A percentile compares a stretch with the other conserved stretches of the same genome.
phyloP scores from a whole-genome alignment of 2,888 invertebrate species.

The Ischnura elegans region DNA sequence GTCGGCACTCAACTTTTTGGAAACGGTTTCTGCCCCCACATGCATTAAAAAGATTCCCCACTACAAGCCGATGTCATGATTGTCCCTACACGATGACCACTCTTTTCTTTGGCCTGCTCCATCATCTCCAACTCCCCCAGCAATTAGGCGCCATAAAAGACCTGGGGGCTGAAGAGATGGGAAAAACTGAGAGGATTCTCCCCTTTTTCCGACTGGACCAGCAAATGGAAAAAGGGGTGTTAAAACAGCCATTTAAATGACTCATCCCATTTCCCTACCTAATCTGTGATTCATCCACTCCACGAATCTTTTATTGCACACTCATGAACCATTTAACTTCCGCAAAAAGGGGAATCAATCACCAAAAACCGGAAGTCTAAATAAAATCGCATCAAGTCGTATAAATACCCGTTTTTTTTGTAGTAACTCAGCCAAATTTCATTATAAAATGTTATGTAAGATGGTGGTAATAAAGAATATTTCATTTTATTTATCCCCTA shows the following conservation, averaged over 20 bases:
- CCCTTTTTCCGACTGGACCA: not conserved
- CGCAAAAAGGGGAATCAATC: not conserved
- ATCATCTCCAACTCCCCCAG: not conserved
- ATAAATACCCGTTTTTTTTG: no score
- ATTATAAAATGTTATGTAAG: no score
- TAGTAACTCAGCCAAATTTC: no score
- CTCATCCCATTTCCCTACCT: not conserved
- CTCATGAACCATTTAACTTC: not conserved
- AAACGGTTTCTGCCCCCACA: no score
- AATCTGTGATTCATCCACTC: not conserved
- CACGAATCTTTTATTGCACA: not conserved
- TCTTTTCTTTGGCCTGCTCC: not conserved
- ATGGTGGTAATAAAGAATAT: no score
- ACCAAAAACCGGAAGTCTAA: not conserved
- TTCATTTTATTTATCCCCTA: no score
- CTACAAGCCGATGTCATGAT: not conserved
- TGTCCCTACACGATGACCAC: not conserved
- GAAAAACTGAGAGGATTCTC: not conserved
- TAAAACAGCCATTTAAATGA: not conserved
- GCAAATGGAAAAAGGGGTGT: not conserved
- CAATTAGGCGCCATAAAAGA: constrained; percentile 27
- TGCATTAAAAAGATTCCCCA: no score
- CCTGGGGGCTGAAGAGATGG: not conserved
- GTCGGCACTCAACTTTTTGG: no score
- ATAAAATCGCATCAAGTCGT: no score